Evolutionary conservation across 2,797 vertebrate species (phyloP).

Genomic region (Halcyon leucocephala): DNA sequence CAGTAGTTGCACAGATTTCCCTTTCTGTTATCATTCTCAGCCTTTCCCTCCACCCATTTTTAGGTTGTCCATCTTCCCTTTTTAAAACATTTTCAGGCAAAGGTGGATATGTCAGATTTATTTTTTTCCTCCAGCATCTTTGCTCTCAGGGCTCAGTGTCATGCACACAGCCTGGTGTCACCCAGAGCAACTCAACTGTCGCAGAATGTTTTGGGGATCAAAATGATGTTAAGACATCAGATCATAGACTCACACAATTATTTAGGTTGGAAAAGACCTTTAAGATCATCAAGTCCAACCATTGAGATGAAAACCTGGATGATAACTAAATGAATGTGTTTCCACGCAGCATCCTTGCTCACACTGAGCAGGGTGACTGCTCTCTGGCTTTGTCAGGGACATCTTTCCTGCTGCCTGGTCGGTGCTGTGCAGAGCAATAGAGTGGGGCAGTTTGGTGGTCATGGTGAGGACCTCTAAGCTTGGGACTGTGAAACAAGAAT

Average conservation of each 20-base stretch:
- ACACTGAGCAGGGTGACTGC: neutral
- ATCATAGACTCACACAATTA: neutral
- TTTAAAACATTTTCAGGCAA: neutral
- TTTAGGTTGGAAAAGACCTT: neutral
- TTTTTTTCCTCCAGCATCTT: neutral
- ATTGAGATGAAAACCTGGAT: neutral
- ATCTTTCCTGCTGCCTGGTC: neutral
- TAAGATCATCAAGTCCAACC: neutral
- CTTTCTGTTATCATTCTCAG: neutral
- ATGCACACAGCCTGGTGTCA: neutral
- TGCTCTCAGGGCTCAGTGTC: neutral
- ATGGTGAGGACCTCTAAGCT: neutral
- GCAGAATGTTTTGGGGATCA: neutral
- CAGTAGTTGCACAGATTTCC: neutral
- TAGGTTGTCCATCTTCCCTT: neutral
- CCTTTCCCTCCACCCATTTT: neutral
- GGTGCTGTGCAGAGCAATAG: neutral
- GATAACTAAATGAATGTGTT: neutral
- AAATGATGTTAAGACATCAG: neutral
- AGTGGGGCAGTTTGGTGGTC: no score
- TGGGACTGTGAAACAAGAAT: neutral
- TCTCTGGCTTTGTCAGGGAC: neutral
- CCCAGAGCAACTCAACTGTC: neutral
- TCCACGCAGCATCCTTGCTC: neutral
- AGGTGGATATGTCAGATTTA: neutral